These are phyloP conservation scores for Drosophila teissieri DNA, from an alignment of 1,140 invertebrate genomes.

Conservation along the genomic window DNA sequence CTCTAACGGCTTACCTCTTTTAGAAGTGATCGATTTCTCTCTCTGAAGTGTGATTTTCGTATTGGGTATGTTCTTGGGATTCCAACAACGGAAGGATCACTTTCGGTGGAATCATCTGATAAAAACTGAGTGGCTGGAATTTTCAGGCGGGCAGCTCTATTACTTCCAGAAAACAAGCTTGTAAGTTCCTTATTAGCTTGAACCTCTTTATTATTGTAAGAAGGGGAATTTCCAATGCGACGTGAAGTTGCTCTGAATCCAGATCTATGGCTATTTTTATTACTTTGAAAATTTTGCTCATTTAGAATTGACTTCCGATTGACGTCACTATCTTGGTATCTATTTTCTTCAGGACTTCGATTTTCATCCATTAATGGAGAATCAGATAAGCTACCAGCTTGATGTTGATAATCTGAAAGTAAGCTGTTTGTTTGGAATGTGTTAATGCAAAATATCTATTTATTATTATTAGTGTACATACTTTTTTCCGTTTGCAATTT, in stretches of 20 bases:
- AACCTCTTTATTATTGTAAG: slow-evolving; percentile 3
- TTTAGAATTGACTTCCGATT: slow-evolving; percentile 50
- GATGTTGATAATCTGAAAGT: slow-evolving; percentile 39
- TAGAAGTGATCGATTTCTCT: slow-evolving; percentile 69
- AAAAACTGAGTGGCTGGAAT: slow-evolving; percentile 24
- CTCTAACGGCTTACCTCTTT: slow-evolving; percentile 59
- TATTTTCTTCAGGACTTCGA: slow-evolving; percentile 60
- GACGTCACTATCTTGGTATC: slow-evolving; percentile 22
- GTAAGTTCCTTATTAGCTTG: slow-evolving; percentile 31
- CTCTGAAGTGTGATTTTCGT: slow-evolving; percentile 74
- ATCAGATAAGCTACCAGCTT: slow-evolving; percentile 33
- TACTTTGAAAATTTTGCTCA: slow-evolving; percentile 34
- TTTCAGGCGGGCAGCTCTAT: slow-evolving; percentile 7
- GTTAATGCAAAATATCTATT: background rate
- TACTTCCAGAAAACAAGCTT: slow-evolving; percentile 17
- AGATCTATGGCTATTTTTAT: slow-evolving; percentile 9
- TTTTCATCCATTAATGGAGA: slow-evolving; percentile 75
- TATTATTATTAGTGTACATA: slow-evolving; percentile 22
- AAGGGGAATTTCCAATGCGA: slow-evolving; percentile 35
- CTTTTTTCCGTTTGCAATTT: slow-evolving; percentile 85
- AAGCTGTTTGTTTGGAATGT: slow-evolving; percentile 38
- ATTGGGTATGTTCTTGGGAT: slow-evolving; percentile 60
- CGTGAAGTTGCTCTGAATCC: slow-evolving; percentile 38
- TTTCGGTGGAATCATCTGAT: slow-evolving; percentile 30
- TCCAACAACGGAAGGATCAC: slow-evolving; percentile 41